Base-by-base conservation (phyloP, 2,888 invertebrate genomes). In the Drosophila cognata region DNA sequence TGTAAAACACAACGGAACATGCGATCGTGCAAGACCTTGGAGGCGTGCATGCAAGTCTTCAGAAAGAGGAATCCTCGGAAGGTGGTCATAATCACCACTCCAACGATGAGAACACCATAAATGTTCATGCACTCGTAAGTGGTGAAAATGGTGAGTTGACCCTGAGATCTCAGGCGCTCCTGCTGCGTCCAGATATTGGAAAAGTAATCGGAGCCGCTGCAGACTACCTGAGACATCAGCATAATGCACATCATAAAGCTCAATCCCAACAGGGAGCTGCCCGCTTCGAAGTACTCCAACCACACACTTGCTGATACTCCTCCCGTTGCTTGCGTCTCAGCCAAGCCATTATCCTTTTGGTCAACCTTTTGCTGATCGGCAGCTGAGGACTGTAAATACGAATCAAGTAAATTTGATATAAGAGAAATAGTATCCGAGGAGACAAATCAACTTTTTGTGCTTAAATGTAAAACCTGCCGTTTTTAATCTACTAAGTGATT, bases 1-100 rank as follows among this genome's bases (percentile, higher is more conserved):
- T 95, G 94, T 7, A 97, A 94, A 84, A 98, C 94, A 55, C 96
- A 95, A 50, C 94, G 93, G 93, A 98, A 98, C 97, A 98, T 98
- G 21, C 94, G 94, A 83, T 96, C 95, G 92, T 98, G 98, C 4
- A 98, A 94, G 71, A 94, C 95, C 72, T 95, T 94, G 0, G 97
- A 97, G 0, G 97, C 95, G 8, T 94, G 95, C 94, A 97, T 96
- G 92, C 96, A 96, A 29, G 96, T 94, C 82, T 94, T 94, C 92
- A 97, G 96, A 92, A 96, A 96, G 81, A 95, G 94, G 79, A 95
- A 94, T 0, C 95, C 95, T 10, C 96, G 94, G 6, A 94, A 93
- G 11, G 95, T 93, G 52, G 95, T 95, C 89, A 92, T 92, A 38
- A 92, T 31, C 36, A 93, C 91, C n/a, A 93, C 93, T 2, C 88